Conservation (phyloP, 2,888 invertebrate species). For the Aleiodes alternator region DNA sequence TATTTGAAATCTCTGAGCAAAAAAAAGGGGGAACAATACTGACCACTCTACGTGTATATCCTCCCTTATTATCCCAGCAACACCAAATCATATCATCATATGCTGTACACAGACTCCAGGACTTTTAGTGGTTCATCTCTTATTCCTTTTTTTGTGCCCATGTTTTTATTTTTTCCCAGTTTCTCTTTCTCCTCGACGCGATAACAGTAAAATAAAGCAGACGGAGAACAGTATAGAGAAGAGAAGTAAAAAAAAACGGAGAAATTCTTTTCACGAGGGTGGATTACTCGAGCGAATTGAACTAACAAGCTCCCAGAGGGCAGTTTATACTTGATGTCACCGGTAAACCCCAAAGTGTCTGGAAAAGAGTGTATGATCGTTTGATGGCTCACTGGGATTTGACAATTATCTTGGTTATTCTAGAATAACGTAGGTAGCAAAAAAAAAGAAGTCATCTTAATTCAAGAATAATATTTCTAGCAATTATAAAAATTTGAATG, state of each 20-base stretch:
- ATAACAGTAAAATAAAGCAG: slow-evolving; percentile 16
- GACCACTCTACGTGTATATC: slow-evolving; percentile 56
- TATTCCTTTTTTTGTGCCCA: too few species aligned
- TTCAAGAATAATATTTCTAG: slow-evolving; percentile 28
- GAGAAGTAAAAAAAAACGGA: slow-evolving; percentile 20
- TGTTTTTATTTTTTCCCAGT: slow-evolving; percentile 16
- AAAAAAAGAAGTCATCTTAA: slow-evolving; percentile 20
- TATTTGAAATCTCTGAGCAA: slow-evolving; percentile 59
- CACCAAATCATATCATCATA: slow-evolving; percentile 16
- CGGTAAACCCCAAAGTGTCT: slow-evolving; percentile 65
- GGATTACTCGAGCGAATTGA: slow-evolving; percentile 64
- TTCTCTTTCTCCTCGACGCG: slow-evolving; percentile 35
- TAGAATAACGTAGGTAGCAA: slow-evolving; percentile 34
- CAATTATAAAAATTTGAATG: too few species aligned
- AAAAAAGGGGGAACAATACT: slow-evolving; percentile 68
- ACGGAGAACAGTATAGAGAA: slow-evolving; percentile 11
- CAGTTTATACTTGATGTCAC: slow-evolving; percentile 70
- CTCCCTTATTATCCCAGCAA: slow-evolving; percentile 19
- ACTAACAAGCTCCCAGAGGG: slow-evolving; percentile 74
- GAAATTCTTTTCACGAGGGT: slow-evolving; percentile 50
- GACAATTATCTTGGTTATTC: slow-evolving; percentile 26
- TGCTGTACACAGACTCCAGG: slow-evolving; percentile 18
- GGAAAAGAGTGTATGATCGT: slow-evolving; percentile 54
- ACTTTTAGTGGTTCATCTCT: slow-evolving; percentile 23
- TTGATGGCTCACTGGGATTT: slow-evolving; percentile 55